phyloP scores from a whole-genome alignment of 1,140 invertebrate species.

The Drosophila ercepeae region DNA sequence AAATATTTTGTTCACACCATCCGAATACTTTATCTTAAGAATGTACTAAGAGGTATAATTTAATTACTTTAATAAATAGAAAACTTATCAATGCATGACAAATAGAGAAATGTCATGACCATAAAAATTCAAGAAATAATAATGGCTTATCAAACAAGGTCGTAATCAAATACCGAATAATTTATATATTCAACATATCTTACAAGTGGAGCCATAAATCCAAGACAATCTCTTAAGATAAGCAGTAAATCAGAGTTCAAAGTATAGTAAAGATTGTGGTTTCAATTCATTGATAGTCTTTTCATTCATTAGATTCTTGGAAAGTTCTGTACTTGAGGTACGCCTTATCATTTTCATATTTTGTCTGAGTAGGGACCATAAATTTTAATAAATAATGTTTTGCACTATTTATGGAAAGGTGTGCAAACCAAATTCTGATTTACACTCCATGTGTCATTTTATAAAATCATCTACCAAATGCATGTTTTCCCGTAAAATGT shows the following conservation, averaged over 20 bases:
- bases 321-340: not conserved
- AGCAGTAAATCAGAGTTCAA: not conserved
- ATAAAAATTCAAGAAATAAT: too few species aligned
- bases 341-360: not conserved
- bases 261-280: not conserved
- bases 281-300: not conserved
- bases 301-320: not conserved
- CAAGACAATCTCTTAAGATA: not conserved
- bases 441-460: not conserved
- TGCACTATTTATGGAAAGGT: not conserved
- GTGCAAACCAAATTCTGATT: not conserved
- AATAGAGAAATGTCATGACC: too few species aligned
- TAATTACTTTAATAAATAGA: too few species aligned
- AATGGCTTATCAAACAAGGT: not conserved
- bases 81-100: too few species aligned
- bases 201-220: not conserved
- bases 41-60: too few species aligned
- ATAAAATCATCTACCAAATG: not conserved
- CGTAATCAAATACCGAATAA: not conserved
- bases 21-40: too few species aligned
- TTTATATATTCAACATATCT: not conserved
- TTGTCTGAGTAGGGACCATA: not conserved
- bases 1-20: too few species aligned
- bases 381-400: not conserved
- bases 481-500: conserved; percentile 1